Conservation (phyloP, 2,888 invertebrate species). For the Drosophila helvetica region DNA sequence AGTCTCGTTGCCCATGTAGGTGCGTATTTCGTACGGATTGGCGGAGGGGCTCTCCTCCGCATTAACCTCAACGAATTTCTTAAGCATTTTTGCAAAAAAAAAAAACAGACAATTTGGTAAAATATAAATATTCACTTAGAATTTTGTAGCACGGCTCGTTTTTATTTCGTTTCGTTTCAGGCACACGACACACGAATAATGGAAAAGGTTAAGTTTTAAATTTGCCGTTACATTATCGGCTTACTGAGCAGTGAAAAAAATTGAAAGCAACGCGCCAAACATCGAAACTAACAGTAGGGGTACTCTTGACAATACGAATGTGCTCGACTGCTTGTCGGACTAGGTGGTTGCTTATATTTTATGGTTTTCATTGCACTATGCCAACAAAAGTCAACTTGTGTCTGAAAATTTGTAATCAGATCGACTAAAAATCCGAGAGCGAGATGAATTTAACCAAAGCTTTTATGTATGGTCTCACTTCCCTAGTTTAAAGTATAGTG, state of each 20-base stretch:
- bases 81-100: conserved; percentile 71
- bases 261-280: background rate
- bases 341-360: background rate
- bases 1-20: conserved; percentile 72
- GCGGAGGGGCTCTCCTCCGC: conserved; percentile 68
- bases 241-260: background rate
- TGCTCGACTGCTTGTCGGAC: background rate
- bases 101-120: conserved; percentile 54
- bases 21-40: conserved; percentile 80
- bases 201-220: background rate
- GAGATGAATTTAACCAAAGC: no score
- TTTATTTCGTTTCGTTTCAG: conserved; percentile 22
- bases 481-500: no score
- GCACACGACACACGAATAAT: conserved; percentile 21
- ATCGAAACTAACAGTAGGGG: background rate
- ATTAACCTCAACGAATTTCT: conserved; percentile 79
- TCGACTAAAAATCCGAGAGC: no score
- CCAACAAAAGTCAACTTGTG: no score
- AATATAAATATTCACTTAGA: conserved; percentile 38
- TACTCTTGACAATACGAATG: background rate
- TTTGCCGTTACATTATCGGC: background rate
- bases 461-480: no score
- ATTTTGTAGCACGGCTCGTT: conserved; percentile 51
- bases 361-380: no score
- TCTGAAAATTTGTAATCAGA: no score